These are phyloP conservation scores for Dolichoris vasculosae DNA, from an alignment of 1,140 invertebrate species.

Conservation along the genomic window DNA sequence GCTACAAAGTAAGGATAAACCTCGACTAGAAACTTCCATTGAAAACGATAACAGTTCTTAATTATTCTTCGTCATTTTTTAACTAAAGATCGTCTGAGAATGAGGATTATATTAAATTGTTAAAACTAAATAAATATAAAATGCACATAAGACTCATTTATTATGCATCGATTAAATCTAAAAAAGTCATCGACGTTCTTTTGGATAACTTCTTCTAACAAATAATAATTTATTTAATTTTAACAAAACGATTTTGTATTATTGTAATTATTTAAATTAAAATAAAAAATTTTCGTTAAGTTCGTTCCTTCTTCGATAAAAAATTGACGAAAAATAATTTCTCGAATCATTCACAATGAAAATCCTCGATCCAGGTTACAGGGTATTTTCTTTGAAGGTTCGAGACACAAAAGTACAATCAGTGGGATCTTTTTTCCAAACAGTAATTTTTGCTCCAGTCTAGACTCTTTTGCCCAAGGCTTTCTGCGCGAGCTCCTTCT, in stretches of 20 bases:
- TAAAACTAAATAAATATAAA: conserved; percentile 18
- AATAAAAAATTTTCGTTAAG: not conserved
- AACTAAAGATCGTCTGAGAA: not conserved
- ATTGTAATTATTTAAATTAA: not conserved
- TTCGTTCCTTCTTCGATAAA: not conserved
- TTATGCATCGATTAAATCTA: not conserved
- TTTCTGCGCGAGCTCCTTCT: conserved; percentile 76
- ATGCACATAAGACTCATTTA: not conserved
- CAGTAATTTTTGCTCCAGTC: conserved; percentile 26
- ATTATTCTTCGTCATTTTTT: conserved; percentile 17
- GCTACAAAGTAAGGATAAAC: conserved; percentile 21
- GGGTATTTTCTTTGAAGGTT: conserved; percentile 13
- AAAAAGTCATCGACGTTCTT: not conserved
- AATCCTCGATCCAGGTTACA: conserved; percentile 14
- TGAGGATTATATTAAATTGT: not conserved
- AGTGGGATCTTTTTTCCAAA: conserved; percentile 5
- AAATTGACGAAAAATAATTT: conserved; percentile 13
- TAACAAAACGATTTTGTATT: not conserved
- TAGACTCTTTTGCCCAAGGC: conserved; percentile 76
- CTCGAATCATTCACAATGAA: conserved; percentile 28
- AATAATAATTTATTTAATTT: conserved; percentile 28
- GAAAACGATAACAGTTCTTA: conserved; percentile 17
- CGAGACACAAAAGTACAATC: not conserved
- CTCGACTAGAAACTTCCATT: conserved; percentile 43
- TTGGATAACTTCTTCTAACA: not conserved